Evolutionary conservation across 2,888 invertebrate species (phyloP).

Genomic region (Pogonocherus hispidulus): DNA sequence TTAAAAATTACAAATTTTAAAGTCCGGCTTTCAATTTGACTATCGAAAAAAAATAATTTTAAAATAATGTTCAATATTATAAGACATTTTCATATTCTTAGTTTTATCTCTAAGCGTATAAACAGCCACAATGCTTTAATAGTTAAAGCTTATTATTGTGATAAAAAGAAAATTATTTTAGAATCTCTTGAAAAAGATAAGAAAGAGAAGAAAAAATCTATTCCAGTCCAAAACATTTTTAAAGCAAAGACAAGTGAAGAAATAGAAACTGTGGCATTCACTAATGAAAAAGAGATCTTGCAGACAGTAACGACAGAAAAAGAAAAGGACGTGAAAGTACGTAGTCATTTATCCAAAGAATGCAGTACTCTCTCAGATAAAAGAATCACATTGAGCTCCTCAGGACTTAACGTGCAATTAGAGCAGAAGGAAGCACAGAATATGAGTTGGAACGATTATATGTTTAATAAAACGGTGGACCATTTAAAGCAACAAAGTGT

Average conservation of each 20-base stretch:
- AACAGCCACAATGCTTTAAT: not conserved
- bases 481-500: not conserved
- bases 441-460: conserved; percentile 29
- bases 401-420: conserved; percentile 37
- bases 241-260: conserved; percentile 26
- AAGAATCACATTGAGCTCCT: conserved; percentile 28
- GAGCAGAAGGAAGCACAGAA: conserved; percentile 26
- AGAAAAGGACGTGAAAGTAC: conserved; percentile 46
- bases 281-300: conserved; percentile 32
- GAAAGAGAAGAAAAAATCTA: not conserved
- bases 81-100: not conserved
- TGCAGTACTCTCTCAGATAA: conserved; percentile 39
- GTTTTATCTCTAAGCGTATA: not conserved
- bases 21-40: not conserved
- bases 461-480: conserved; percentile 12
- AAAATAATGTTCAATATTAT: not conserved
- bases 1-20: not conserved
- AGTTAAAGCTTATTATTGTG: conserved; percentile 16
- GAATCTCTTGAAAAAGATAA: not conserved
- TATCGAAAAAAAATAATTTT: not conserved
- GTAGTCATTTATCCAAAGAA: conserved; percentile 49
- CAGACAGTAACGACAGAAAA: conserved; percentile 43
- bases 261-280: conserved; percentile 20
- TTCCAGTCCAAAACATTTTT: conserved; percentile 8
- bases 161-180: conserved; percentile 8